Percentiles rank a stretch among this genome's conserved stretches.
Conservation (phyloP, 2,113 vertebrate genomes). For the Elaphurus davidianus region DNA sequence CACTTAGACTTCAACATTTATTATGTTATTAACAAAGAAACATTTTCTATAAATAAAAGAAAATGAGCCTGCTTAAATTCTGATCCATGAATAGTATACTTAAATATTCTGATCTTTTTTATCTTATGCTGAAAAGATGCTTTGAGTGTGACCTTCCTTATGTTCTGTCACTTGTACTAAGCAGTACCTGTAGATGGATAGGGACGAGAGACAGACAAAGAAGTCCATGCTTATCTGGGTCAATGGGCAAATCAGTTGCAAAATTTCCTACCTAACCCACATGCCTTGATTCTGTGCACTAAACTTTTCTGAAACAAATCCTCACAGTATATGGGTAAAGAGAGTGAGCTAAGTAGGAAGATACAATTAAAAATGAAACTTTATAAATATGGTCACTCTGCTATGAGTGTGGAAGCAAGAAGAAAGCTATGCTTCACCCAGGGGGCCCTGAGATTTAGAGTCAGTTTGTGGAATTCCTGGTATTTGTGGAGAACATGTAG, state of each 20-base stretch:
- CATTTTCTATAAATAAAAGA: not conserved
- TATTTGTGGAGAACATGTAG: not conserved
- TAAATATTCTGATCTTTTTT: not conserved
- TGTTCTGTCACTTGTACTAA: not conserved
- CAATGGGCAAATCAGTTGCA: not conserved
- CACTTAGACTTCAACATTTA: not conserved
- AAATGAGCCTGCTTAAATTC: not conserved
- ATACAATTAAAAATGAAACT: not conserved
- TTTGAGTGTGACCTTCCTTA: not conserved
- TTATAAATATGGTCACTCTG: not conserved
- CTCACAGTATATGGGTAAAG: not conserved
- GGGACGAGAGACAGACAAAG: not conserved
- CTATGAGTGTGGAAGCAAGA: not conserved
- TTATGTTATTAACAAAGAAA: not conserved
- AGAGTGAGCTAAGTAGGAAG: not conserved
- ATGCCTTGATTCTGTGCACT: not conserved
- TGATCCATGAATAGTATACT: not conserved
- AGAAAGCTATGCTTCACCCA: accelerated
- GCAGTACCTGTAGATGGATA: not conserved
- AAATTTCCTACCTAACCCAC: not conserved
- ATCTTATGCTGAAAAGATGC: not conserved
- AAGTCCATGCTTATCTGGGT: not conserved
- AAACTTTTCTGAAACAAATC: not conserved
- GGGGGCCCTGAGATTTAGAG: not conserved
- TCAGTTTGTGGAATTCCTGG: not conserved